A percentile compares a stretch with the other conserved stretches of the same genome.
Conservation (phyloP, 2,888 invertebrate species). For the Eupsilia transversa region DNA sequence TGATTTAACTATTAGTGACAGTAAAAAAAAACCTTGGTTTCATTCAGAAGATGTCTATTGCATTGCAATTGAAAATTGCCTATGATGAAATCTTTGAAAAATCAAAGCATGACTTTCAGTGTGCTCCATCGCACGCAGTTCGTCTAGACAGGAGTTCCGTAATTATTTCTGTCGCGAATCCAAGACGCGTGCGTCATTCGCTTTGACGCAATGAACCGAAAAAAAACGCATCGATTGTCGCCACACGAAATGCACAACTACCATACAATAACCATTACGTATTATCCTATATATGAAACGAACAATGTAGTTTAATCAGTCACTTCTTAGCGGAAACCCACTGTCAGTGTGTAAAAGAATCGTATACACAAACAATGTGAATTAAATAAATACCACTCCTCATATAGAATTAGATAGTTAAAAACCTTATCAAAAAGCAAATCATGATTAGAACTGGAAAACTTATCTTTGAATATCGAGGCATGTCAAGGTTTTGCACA, state of each 20-base stretch:
- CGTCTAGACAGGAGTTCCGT: constrained; percentile 78
- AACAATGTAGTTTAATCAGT: constrained; percentile 23
- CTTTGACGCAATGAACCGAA: constrained; percentile 79
- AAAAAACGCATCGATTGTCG: constrained; percentile 71
- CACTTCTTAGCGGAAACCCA: constrained; percentile 26
- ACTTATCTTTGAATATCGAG: constrained; percentile 28
- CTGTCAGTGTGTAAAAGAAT: constrained; percentile 19
- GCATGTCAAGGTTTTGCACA: constrained; percentile 50
- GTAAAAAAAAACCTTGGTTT: background rate
- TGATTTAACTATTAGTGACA: background rate
- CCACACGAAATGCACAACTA: constrained; percentile 42
- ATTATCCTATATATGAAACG: constrained; percentile 1
- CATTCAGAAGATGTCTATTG: background rate
- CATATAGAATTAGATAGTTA: constrained; percentile 20
- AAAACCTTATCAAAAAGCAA: constrained; percentile 38
- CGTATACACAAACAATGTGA: constrained; percentile 11
- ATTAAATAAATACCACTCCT: background rate
- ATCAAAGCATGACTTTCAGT: constrained; percentile 46
- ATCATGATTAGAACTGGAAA: constrained; percentile 38
- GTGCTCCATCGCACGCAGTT: constrained; percentile 49
- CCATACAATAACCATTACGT: constrained; percentile 13
- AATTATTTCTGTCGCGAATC: constrained; percentile 79
- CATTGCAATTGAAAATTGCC: constrained; percentile 12
- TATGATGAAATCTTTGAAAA: constrained; percentile 25
- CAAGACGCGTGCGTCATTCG: constrained; percentile 79